Evolutionary conservation across 1,140 invertebrate genomes (phyloP).

Genomic region (Penaeus chinensis): DNA sequence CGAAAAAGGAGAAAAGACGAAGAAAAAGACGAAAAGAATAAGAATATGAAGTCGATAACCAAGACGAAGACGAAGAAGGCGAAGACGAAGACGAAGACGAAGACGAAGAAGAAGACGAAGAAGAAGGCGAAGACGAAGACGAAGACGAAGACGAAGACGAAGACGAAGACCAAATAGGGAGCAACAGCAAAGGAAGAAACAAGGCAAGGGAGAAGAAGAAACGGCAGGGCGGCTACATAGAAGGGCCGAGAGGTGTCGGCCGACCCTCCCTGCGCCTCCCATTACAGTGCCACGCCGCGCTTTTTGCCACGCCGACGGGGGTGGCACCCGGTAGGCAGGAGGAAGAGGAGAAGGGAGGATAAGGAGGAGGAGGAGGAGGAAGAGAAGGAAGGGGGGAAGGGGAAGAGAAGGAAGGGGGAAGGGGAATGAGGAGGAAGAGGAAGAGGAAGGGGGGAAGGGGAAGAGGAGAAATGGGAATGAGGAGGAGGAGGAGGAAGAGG

Average conservation of each 20-base stretch:
- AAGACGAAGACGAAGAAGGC: neutral
- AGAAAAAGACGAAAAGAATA: neutral
- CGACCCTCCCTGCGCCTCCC: constrained; percentile 32
- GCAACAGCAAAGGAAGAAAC: neutral
- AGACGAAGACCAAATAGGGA: neutral
- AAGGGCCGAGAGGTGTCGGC: constrained; percentile 15
- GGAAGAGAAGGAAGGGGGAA: constrained; percentile 1
- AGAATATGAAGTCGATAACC: neutral
- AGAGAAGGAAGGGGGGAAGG: constrained; percentile 8
- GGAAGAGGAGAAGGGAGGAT: neutral
- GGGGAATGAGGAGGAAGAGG: neutral
- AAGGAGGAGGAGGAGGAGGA: constrained; percentile 10
- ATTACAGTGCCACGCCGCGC: constrained; percentile 14
- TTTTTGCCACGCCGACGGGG: constrained; percentile 17
- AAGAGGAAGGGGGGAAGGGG: neutral
- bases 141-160: constrained; percentile 1
- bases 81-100: neutral
- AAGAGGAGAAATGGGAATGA: neutral
- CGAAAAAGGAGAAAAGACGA: neutral
- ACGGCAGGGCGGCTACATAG: neutral
- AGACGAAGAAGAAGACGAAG: constrained; percentile 3
- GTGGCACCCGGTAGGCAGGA: neutral
- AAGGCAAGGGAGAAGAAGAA: constrained; percentile 7
- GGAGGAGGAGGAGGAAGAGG: neutral
- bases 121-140: neutral